A percentile compares a stretch with the other conserved stretches of the same genome.
Evolutionary conservation across 2,113 vertebrate species (phyloP).

Genomic region (Eretmochelys imbricata): DNA sequence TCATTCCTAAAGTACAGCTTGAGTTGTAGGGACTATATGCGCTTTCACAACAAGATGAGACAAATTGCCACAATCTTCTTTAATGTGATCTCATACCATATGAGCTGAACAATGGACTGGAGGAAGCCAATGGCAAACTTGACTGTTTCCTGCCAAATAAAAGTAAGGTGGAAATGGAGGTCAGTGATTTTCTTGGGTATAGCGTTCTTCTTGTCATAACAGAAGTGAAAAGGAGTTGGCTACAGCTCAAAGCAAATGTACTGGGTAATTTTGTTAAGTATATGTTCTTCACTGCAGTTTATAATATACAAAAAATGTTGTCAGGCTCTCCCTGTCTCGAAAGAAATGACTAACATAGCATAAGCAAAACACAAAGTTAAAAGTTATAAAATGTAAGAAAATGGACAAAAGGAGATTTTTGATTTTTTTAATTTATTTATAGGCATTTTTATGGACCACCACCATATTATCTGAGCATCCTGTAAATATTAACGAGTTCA

Average conservation of each 20-base stretch:
- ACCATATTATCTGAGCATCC: neutral
- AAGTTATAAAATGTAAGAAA: conserved; percentile 27
- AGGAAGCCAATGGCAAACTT: conserved; percentile 73
- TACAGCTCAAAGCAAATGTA: conserved; percentile 76
- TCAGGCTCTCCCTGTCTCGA: conserved; percentile 33
- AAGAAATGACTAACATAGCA: conserved; percentile 34
- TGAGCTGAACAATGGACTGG: conserved; percentile 70
- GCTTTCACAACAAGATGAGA: conserved; percentile 80
- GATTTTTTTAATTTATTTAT: neutral
- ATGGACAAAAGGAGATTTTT: neutral
- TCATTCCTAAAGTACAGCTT: conserved; percentile 64
- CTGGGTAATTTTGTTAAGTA: conserved; percentile 85
- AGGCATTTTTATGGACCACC: neutral
- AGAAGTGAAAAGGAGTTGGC: conserved; percentile 74
- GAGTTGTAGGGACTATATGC: conserved; percentile 69
- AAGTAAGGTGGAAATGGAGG: conserved; percentile 79
- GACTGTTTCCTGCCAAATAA: conserved; percentile 81
- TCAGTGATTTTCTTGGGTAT: conserved; percentile 79
- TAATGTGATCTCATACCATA: conserved; percentile 79
- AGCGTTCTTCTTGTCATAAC: conserved; percentile 76
- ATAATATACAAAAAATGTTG: conserved; percentile 69
- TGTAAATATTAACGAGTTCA: neutral
- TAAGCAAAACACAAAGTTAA: conserved; percentile 33
- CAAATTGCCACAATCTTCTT: conserved; percentile 86
- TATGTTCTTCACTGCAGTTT: conserved; percentile 75